Conservation (phyloP, 2,797 vertebrate species). For the Clamator glandarius region DNA sequence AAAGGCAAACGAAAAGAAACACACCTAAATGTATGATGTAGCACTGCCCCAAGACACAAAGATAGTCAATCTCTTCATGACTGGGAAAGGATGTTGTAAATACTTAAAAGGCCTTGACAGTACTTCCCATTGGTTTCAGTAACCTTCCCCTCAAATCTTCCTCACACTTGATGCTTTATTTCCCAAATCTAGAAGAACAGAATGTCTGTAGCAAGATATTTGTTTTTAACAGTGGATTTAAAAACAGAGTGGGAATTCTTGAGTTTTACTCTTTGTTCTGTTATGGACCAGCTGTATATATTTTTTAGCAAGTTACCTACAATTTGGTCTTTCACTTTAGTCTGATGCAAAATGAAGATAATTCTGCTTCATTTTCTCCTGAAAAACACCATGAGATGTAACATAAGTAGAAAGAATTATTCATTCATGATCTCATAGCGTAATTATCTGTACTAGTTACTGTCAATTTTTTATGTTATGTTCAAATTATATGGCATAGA, state of each 20-base stretch:
- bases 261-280: neutral
- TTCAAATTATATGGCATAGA: conserved; percentile 30
- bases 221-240: neutral
- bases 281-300: neutral
- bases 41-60: neutral
- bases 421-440: conserved; percentile 29
- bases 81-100: neutral
- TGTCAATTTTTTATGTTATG: conserved; percentile 37
- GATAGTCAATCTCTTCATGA: neutral
- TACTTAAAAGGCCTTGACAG: neutral
- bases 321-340: neutral
- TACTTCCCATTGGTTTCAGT: neutral
- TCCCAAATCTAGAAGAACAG: neutral
- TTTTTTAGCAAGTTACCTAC: neutral
- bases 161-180: neutral
- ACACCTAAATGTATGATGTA: neutral
- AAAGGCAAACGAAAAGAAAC: neutral
- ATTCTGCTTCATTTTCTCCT: neutral
- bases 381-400: conserved; percentile 2
- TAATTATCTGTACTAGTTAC: conserved; percentile 34
- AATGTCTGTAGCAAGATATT: neutral
- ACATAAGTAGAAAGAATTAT: conserved; percentile 46
- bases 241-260: neutral
- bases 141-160: neutral
- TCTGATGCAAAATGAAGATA: conserved; percentile 10